Conservation (phyloP, 2,797 vertebrate genomes). For the Falco berigora region DNA sequence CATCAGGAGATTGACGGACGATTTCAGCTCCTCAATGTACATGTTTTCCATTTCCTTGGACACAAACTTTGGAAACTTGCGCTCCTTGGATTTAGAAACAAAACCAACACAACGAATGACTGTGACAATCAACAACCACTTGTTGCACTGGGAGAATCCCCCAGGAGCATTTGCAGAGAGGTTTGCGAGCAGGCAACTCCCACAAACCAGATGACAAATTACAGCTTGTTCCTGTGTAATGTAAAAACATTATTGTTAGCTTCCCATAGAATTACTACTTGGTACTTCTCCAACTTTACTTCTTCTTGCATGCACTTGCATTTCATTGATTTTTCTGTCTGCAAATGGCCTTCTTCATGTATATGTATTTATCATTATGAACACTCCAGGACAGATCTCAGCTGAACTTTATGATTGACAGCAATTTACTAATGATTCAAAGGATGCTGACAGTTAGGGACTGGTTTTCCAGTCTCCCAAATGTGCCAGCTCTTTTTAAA, state of each 20-base stretch:
- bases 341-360: background rate
- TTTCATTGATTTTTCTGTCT: background rate
- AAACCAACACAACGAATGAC: background rate
- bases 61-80: conserved; percentile 91
- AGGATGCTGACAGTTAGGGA: background rate
- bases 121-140: background rate
- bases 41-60: conserved; percentile 98
- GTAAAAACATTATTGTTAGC: background rate
- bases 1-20: conserved; percentile 96
- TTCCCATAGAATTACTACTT: background rate
- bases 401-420: background rate
- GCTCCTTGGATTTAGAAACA: conserved; percentile 76
- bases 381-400: background rate
- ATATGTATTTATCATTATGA: background rate
- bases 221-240: background rate
- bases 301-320: background rate
- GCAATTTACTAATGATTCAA: background rate
- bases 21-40: conserved; percentile 95
- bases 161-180: background rate
- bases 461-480: background rate
- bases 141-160: background rate
- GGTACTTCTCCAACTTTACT: background rate
- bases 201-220: conserved; percentile 26
- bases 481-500: background rate
- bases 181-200: background rate